phyloP scores from a whole-genome alignment of 1,140 invertebrate genomes.

The Drosophila subpulchrella region DNA sequence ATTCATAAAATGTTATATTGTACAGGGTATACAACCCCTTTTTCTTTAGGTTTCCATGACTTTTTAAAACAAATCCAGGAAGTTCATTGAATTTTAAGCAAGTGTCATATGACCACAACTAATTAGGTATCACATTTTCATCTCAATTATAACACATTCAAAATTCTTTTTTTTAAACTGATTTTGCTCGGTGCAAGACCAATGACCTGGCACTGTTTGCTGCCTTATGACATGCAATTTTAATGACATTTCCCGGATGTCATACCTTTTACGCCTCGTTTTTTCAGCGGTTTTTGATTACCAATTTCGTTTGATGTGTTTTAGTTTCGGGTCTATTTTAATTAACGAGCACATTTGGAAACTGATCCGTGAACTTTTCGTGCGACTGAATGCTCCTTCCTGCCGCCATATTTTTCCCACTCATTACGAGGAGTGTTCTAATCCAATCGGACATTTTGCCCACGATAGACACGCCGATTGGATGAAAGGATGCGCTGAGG shows the following conservation, averaged over 20 bases:
- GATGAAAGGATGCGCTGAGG: constrained; percentile 14
- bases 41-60: no score
- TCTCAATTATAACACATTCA: neutral
- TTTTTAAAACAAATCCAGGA: no score
- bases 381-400: neutral
- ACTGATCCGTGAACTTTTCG: neutral
- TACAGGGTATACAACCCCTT: no score
- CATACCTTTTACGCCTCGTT: constrained; percentile 13
- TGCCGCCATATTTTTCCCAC: neutral
- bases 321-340: constrained; percentile 53
- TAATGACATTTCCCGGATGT: constrained; percentile 61
- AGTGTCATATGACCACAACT: no score
- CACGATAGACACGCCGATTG: neutral
- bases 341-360: constrained; percentile 49
- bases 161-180: neutral
- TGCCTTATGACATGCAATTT: constrained; percentile 40
- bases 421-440: constrained; percentile 39
- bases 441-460: constrained; percentile 37
- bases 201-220: constrained; percentile 8
- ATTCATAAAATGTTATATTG: no score
- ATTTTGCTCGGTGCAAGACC: neutral
- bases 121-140: no score
- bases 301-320: constrained; percentile 23
- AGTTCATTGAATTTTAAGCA: no score
- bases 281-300: constrained; percentile 34